Conservation (phyloP, 2,797 vertebrate species). For the Erpetoichthys calabaricus region DNA sequence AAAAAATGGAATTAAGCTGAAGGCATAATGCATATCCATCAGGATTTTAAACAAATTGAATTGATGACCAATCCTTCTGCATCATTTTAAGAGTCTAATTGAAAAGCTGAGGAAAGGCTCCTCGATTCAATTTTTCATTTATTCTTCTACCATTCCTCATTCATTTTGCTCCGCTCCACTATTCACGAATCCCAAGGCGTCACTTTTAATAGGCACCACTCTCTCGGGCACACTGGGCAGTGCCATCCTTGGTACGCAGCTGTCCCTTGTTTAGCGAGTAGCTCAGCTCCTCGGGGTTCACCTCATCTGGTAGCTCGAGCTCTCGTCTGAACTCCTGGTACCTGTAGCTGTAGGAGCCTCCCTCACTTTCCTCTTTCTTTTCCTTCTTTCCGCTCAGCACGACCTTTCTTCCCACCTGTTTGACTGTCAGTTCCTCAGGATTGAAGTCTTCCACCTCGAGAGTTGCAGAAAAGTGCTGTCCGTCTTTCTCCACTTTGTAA, state of each 20-base stretch:
- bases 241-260: slow-evolving; percentile 22
- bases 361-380: slow-evolving; percentile 39
- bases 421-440: slow-evolving; percentile 47
- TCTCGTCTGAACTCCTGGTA: slow-evolving; percentile 64
- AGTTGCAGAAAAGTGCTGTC: slow-evolving; percentile 40
- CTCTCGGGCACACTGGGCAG: background rate
- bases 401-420: slow-evolving; percentile 45
- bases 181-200: too few species aligned
- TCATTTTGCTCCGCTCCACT: too few species aligned
- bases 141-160: too few species aligned
- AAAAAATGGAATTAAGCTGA: too few species aligned
- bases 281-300: slow-evolving; percentile 21
- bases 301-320: slow-evolving; percentile 49
- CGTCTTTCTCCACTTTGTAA: slow-evolving; percentile 11
- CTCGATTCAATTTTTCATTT: too few species aligned
- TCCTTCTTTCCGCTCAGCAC: slow-evolving; percentile 46
- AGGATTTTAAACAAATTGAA: too few species aligned
- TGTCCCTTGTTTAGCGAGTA: slow-evolving; percentile 32
- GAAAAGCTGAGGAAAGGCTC: too few species aligned
- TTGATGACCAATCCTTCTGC: too few species aligned
- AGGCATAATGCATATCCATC: too few species aligned
- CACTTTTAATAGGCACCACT: slow-evolving; percentile 15
- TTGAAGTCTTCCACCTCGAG: slow-evolving; percentile 50
- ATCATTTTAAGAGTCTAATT: too few species aligned
- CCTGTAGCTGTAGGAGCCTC: slow-evolving; percentile 60